Base-by-base conservation (phyloP, 2,888 invertebrate species). In the Torymus texanus region DNA sequence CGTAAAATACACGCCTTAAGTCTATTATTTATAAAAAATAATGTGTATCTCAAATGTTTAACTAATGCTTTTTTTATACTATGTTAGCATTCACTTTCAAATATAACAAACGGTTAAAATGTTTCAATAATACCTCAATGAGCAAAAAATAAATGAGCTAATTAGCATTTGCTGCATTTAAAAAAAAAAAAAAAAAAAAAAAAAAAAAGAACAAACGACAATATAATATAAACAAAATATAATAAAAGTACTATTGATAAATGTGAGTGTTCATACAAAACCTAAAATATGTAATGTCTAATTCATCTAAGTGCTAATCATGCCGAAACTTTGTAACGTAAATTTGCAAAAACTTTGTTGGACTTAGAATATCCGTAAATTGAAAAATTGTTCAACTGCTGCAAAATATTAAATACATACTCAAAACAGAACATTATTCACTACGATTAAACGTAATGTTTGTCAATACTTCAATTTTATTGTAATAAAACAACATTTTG, bases 331-430 rank as follows among this genome's bases (percentile, higher is more conserved):
- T 58, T 51, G 62, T 21, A 63, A 76, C 53, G 41, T 67, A 66
- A 50, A 70, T 78, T 18, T 74, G 70, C 70, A 75, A 71, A 70
- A 53, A 41, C n/a, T 41, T 41, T 14, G 3, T 67, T 58, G 41
- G 78, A 76, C 81, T 79, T 77, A 81, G 81, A 81, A 81, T 81
- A 81, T 78, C 77, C 79, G 55, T 79, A 16, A 68, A 61, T 41
- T 50, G 12, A 59, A 66, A 66, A 24, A 41, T 41, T 41, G 41
- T 41, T 8, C 10, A 41, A 41, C 41, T 41, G 8, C 41, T 41
- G 41, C 41, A 41, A 41, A 41, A 41, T 41, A 41, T 41, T 5
- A 41, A 41, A 41, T 8, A 8, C 10, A 8, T 41, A 0, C 21
- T 41, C 41, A 41, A 41, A 41, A 41, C 41, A 41, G 8, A 41